Evolutionary conservation across 2,113 vertebrate species (phyloP), one percentile per base, ranked within the genome.

Genomic region (Actenoides hombroni): DNA sequence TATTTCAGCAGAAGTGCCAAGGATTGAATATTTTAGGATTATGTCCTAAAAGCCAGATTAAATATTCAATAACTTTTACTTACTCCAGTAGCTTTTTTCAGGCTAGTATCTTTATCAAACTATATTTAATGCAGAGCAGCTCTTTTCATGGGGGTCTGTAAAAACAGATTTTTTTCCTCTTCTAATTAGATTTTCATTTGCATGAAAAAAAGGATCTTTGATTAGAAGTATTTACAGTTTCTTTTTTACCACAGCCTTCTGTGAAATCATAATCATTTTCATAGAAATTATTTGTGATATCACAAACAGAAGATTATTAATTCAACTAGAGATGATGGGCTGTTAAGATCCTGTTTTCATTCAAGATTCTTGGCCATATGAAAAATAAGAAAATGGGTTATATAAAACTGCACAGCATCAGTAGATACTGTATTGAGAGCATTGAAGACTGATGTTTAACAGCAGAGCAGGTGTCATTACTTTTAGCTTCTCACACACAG

Each of bases 141-240:
- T 85, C 63, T 91, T 74, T 75, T 94, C 46, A 49, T 46, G 16
- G 63, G 83, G 87, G 78, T 86, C 78, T 93, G 59, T 28, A 86
- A 61, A 92, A 92, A 85, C 63, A 96, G 82, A 86, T 83, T 87
- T n/a, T n/a, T 92, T 94, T 93, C 82, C 57, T 91, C 15, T 85
- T 91, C 82, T 91, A 94, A 94, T 95, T 94, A 91, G 63, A 89
- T 54, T 77, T 90, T 88, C 31, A 88, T 92, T 96, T 91, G 64
- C 78, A 96, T 86, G 28, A 51, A 94, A 91, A 88, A 94, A 25
- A 83, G 49, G 77, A 51, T 61, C 29, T 88, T 95, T 91, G 87
- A 94, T 96, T 95, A 59, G 79, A 69, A 83, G 40, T 54, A 93
- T 90, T 95, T 85, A 57, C 18, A 79, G 31, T 13, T 85, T 91